These are phyloP conservation scores for Chloropsis cyanopogon DNA, from an alignment of 2,113 vertebrate genomes.

Conservation along the genomic window DNA sequence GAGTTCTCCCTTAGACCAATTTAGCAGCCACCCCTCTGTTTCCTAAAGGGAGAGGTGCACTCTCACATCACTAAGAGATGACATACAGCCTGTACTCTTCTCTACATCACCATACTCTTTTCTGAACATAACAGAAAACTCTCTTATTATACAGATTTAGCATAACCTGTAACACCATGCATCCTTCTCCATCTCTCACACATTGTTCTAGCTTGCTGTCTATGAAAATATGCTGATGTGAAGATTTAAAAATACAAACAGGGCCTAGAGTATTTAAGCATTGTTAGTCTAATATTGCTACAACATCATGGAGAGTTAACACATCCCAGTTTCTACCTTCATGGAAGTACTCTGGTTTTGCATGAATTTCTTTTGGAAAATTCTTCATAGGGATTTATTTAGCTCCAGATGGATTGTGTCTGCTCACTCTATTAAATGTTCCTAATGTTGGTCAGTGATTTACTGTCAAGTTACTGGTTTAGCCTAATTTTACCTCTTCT, in stretches of 20 bases:
- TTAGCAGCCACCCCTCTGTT: not conserved
- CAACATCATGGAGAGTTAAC: not conserved
- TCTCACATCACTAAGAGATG: not conserved
- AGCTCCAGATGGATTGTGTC: not conserved
- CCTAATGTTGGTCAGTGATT: not conserved
- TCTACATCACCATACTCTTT: not conserved
- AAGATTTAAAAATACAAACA: not conserved
- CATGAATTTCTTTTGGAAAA: not conserved
- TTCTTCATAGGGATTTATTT: not conserved
- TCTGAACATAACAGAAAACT: not conserved
- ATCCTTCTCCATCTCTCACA: not conserved
- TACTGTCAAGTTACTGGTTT: not conserved
- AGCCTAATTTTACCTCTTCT: not conserved
- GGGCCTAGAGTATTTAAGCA: not conserved
- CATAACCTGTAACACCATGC: not conserved
- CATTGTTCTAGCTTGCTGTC: not conserved
- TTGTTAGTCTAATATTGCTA: not conserved
- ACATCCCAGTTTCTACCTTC: not conserved
- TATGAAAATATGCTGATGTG: not conserved
- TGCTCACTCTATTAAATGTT: not conserved
- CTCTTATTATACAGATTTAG: not conserved
- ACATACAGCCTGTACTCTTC: not conserved
- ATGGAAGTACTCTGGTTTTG: not conserved
- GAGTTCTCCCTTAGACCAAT: not conserved
- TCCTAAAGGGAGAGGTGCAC: not conserved